phyloP scores from a whole-genome alignment of 2,797 vertebrate genomes.

The Pelochelys cantorii region DNA sequence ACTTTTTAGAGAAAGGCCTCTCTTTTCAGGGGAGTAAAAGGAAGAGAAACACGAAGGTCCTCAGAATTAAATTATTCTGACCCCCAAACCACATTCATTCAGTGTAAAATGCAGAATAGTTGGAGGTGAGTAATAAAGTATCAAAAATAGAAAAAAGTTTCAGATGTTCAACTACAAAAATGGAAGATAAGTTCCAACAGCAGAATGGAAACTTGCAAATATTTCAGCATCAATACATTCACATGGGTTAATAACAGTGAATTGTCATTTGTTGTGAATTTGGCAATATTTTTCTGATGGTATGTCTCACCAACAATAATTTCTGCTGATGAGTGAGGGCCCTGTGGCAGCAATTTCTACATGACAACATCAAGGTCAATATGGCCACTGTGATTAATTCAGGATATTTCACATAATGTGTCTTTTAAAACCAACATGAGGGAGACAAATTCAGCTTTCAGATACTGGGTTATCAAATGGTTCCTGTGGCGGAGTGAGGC shows the following conservation, averaged over 20 bases:
- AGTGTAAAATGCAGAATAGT: constrained; percentile 1
- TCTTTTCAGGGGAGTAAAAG: constrained; percentile 34
- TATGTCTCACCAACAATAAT: background rate
- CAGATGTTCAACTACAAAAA: background rate
- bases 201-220: background rate
- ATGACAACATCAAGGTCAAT: background rate
- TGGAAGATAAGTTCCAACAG: background rate
- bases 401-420: background rate
- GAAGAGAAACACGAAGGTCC: background rate
- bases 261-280: background rate
- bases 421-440: background rate
- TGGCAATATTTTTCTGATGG: background rate
- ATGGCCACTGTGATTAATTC: background rate
- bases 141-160: background rate
- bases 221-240: background rate
- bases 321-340: background rate
- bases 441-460: background rate
- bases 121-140: constrained; percentile 6
- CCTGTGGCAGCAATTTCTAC: background rate
- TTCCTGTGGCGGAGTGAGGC: no score
- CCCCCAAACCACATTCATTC: background rate
- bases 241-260: background rate
- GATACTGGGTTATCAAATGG: background rate
- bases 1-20: constrained; percentile 18
- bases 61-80: constrained; percentile 48